phyloP scores from a whole-genome alignment of 2,797 vertebrate species.

The Acrocephalus scirpaceus region DNA sequence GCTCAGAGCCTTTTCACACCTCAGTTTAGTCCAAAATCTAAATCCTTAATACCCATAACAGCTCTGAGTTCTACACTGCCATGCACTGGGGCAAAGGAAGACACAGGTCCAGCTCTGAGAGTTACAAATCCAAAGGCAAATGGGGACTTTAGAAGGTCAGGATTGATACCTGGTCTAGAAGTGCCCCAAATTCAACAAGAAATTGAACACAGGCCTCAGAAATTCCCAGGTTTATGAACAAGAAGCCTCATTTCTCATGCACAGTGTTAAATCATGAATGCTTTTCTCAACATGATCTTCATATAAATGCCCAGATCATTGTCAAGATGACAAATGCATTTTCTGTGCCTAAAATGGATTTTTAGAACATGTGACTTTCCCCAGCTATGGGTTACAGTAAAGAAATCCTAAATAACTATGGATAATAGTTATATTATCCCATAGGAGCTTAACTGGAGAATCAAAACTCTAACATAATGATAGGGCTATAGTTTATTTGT shows the following conservation, averaged over 20 bases:
- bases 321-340: background rate
- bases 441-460: background rate
- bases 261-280: background rate
- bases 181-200: background rate
- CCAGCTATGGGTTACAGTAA: background rate
- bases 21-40: background rate
- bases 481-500: background rate
- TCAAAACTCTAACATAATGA: background rate
- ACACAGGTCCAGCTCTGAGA: rapidly evolving
- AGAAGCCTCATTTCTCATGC: background rate
- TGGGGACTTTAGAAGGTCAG: background rate
- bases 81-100: background rate
- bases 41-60: background rate
- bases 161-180: background rate
- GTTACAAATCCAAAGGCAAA: background rate
- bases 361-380: background rate
- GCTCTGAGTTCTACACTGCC: background rate
- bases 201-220: background rate
- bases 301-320: background rate
- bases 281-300: background rate
- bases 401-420: background rate
- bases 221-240: background rate
- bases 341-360: background rate
- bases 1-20: background rate
- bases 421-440: background rate